These are phyloP conservation scores for Meloidogyne chitwoodi DNA, from an alignment of 1,140 invertebrate genomes.

Conservation along the genomic window DNA sequence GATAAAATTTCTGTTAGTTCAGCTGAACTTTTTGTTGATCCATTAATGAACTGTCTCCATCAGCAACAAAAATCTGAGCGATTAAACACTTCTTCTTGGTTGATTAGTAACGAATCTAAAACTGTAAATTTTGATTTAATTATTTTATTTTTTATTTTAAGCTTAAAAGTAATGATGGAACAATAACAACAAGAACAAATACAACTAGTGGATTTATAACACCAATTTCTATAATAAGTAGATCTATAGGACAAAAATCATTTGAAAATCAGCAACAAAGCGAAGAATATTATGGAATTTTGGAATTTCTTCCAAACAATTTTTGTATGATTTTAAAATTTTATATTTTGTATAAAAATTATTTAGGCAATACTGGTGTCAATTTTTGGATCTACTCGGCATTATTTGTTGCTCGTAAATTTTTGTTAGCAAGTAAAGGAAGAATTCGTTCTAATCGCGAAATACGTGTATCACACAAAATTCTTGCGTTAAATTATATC, in stretches of 20 bases:
- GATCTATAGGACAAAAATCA: not conserved
- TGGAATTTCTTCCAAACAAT: not conserved
- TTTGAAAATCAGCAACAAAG: not conserved
- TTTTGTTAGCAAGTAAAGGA: constrained; percentile 9
- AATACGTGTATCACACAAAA: constrained; percentile 16
- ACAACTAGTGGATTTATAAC: not conserved
- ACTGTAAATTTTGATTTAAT: not conserved
- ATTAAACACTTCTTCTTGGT: not conserved
- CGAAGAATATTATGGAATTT: not conserved
- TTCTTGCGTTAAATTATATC: constrained; percentile 11
- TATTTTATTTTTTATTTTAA: not conserved
- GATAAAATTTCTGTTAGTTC: constrained; percentile 18
- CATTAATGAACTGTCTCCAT: constrained; percentile 19
- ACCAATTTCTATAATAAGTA: not conserved
- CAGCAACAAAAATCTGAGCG: not conserved
- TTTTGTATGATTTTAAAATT: not conserved
- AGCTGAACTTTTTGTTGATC: constrained; percentile 18
- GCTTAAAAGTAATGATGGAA: not conserved
- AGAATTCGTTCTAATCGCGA: constrained; percentile 7
- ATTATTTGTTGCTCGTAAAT: not conserved
- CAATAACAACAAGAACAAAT: not conserved
- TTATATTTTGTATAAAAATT: not conserved
- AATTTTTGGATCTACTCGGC: constrained; percentile 17
- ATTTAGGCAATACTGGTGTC: not conserved
- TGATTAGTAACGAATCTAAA: not conserved